Conservation (phyloP, 2,888 invertebrate genomes). For the Yponomeuta malinellus region DNA sequence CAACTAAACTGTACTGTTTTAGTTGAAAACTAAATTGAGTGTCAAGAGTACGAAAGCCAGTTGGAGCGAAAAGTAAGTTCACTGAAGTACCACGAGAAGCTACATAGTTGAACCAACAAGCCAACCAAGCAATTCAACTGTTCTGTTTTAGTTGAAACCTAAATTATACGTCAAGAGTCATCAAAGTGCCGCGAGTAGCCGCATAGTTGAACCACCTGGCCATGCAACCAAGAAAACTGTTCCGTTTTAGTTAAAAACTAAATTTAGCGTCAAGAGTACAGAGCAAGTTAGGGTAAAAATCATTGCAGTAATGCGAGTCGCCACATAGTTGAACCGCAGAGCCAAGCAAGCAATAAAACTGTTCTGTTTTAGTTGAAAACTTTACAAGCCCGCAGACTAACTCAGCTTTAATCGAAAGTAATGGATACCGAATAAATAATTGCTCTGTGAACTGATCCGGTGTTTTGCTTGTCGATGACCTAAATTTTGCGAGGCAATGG, state of each 20-base stretch:
- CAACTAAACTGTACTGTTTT: too few relatives aligned
- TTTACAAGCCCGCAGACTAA: too few relatives aligned
- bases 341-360: constrained; percentile 10
- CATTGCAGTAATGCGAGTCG: background rate
- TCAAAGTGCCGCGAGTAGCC: too few relatives aligned
- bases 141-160: constrained; percentile 2
- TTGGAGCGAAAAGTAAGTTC: background rate
- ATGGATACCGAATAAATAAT: too few relatives aligned
- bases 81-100: background rate
- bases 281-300: background rate
- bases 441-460: too few relatives aligned
- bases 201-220: too few relatives aligned
- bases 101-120: background rate
- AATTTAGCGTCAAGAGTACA: background rate
- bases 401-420: too few relatives aligned
- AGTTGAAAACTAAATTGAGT: background rate
- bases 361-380: constrained; percentile 9
- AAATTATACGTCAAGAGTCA: too few relatives aligned
- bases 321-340: background rate
- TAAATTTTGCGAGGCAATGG: too few relatives aligned
- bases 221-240: too few relatives aligned
- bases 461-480: too few relatives aligned
- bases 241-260: background rate
- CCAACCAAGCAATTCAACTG: constrained; percentile 3
- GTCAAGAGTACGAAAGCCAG: background rate